Percentiles rank a stretch among this genome's conserved stretches.
phyloP scores from a whole-genome alignment of 1,140 invertebrate genomes.

The Leptinotarsa texana region DNA sequence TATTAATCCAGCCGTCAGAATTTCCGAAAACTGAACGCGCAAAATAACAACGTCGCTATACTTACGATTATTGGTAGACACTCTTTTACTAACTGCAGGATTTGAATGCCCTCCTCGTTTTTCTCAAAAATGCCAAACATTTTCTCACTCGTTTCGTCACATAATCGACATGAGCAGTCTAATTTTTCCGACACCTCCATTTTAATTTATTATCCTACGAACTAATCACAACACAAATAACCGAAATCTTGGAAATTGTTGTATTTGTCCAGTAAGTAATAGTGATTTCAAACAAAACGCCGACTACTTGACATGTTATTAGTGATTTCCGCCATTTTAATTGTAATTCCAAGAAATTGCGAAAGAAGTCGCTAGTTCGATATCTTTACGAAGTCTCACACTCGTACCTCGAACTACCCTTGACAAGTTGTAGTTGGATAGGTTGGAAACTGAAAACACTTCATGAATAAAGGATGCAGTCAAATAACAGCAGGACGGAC shows the following conservation, averaged over 20 bases:
- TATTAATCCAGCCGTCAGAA: too few relatives aligned
- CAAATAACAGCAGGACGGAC: too few relatives aligned
- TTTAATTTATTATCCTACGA: constrained; percentile 16
- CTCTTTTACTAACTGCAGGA: constrained; percentile 52
- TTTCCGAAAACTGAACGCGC: background rate
- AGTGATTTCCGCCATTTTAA: constrained; percentile 24
- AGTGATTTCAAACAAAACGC: constrained; percentile 35
- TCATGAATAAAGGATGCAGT: too few relatives aligned
- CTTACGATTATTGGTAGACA: constrained; percentile 52
- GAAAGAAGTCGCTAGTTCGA: constrained; percentile 15
- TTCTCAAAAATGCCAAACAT: constrained; percentile 53
- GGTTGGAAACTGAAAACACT: too few relatives aligned
- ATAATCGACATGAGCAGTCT: constrained; percentile 48
- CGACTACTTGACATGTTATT: constrained; percentile 35
- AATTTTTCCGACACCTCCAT: constrained; percentile 28
- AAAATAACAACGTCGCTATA: constrained; percentile 16
- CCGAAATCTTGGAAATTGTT: background rate
- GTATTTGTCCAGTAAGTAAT: background rate
- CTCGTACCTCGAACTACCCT: too few relatives aligned
- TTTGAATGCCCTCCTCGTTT: constrained; percentile 48
- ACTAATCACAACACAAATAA: constrained; percentile 19
- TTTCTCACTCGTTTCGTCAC: constrained; percentile 48
- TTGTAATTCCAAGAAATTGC: constrained; percentile 15
- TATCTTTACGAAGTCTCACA: background rate
- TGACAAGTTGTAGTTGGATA: too few relatives aligned